Evolutionary conservation across 2,888 invertebrate species (phyloP).

Genomic region (Odontocolon sp.): DNA sequence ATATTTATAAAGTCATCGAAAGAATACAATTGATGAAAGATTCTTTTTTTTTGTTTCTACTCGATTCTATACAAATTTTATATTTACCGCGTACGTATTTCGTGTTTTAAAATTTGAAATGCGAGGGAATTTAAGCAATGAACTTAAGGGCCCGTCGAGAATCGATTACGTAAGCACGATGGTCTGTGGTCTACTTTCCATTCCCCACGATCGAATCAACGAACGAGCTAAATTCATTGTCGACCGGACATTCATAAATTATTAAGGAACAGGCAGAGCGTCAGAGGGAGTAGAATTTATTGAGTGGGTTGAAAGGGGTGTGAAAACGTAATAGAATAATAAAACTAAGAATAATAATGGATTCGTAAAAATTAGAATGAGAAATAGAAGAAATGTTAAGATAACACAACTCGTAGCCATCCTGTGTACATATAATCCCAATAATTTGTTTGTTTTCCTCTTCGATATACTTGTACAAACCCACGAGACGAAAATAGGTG

Average conservation of each 20-base stretch:
- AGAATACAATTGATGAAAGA: not conserved
- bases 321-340: not conserved
- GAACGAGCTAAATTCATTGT: not conserved
- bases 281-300: constrained; percentile 7
- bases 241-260: constrained; percentile 27
- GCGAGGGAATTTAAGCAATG: too few relatives aligned
- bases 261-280: constrained; percentile 7
- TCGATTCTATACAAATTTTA: constrained; percentile 16
- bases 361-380: not conserved
- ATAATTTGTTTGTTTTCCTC: constrained; percentile 33
- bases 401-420: not conserved
- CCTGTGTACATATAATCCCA: constrained; percentile 25
- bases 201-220: constrained; percentile 15
- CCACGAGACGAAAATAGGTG: not conserved
- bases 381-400: not conserved
- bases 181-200: constrained; percentile 35
- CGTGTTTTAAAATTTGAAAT: not conserved
- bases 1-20: too few relatives aligned
- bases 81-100: not conserved
- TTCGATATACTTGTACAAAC: not conserved
- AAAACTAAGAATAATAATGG: not conserved
- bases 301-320: not conserved
- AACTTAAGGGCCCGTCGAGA: constrained; percentile 36
- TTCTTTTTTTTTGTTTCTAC: constrained; percentile 15
- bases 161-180: constrained; percentile 38